Evolutionary conservation across 2,888 invertebrate genomes (phyloP), one percentile per base, ranked within the genome.

Genomic region (Aricia artaxerxes): DNA sequence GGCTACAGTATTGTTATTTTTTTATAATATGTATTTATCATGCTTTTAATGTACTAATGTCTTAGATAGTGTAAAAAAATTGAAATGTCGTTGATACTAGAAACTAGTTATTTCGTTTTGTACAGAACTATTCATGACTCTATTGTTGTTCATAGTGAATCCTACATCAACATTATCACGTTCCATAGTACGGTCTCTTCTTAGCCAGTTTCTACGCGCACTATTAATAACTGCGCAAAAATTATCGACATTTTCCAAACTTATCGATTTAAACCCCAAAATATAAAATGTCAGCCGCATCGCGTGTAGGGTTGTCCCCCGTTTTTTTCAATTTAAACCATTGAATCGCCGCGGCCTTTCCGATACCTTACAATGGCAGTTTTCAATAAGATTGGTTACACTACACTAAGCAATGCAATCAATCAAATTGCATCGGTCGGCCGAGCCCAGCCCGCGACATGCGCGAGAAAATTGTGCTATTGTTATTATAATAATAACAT

Each of bases 301-400:
- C 88, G 82, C 82, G 86, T 85, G 89, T 90, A 90, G 93, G 94
- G 92, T 89, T 91, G 92, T 91, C 91, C 93, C 94, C 92, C 86
- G 87, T 83, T 90, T 90, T 91, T 93, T 93, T 93, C 93, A 94
- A 92, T 94, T 94, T 94, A 92, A 94, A 93, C 89, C 92, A 88
- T 92, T 92, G 91, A 92, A 92, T 92, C 92, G 91, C 88, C 82
- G 86, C 89, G 92, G 91, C 91, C 92, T 92, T 92, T 92, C 89
- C 88, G 89, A 89, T 87, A 84, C 86, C 87, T 84, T 87, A 92
- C 93, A 94, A 94, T 92, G 88, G 87, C 86, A 90, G 91, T 92
- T 93, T 94, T 93, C 94, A 94, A 94, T 94, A 92, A 94, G 93
- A 94, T 94, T 91, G 93, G 94, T 94, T 91, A 94, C 94, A 94